Conservation (phyloP, 2,113 vertebrate genomes). For the Cariama cristata region DNA sequence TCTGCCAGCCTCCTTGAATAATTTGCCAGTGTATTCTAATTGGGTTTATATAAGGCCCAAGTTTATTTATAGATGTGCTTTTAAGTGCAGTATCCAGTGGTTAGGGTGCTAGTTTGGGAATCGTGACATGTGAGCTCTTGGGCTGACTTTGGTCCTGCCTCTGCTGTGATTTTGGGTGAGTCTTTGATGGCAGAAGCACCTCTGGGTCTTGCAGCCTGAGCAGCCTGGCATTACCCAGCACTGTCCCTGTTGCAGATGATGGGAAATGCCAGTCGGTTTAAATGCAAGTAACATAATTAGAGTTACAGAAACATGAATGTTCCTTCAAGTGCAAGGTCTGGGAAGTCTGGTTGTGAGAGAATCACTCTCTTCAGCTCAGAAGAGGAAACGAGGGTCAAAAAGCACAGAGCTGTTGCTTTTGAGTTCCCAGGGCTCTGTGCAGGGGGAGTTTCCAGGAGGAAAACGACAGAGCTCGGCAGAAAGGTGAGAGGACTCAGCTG, state of each 20-base stretch:
- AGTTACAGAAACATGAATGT: neutral
- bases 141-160: neutral
- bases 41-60: neutral
- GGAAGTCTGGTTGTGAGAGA: neutral
- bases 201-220: neutral
- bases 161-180: neutral
- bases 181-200: neutral
- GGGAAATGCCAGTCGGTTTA: neutral
- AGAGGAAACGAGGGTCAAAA: neutral
- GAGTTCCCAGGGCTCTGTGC: neutral
- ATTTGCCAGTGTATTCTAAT: conserved; percentile 39
- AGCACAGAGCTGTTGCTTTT: neutral
- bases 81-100: neutral
- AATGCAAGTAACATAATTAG: neutral
- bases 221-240: fast-evolving
- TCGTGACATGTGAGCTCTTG: neutral
- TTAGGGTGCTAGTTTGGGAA: neutral
- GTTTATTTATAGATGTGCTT: conserved; percentile 18
- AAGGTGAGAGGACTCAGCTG: neutral
- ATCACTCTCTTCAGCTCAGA: neutral
- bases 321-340: neutral
- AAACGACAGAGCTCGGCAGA: neutral
- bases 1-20: conserved; percentile 21
- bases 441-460: neutral
- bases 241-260: fast-evolving